phyloP scores from a whole-genome alignment of 2,888 invertebrate species.

The Eurytoma adleriae region DNA sequence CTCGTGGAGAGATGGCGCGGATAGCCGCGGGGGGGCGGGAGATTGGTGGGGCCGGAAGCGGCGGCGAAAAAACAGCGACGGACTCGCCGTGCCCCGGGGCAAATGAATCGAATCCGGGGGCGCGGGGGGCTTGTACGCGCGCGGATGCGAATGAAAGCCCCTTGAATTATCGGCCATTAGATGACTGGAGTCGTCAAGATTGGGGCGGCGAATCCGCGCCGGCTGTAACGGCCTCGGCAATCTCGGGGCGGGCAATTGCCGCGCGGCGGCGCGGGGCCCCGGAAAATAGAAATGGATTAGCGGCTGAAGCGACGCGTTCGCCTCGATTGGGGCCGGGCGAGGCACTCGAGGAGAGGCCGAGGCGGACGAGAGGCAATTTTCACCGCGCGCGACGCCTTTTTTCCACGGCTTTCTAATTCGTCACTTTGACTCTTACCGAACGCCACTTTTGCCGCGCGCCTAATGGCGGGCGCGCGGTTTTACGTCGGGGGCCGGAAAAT shows the following conservation, averaged over 20 bases:
- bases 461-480: not conserved
- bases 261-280: constrained; percentile 17
- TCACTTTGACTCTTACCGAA: constrained; percentile 18
- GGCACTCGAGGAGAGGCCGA: constrained; percentile 10
- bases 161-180: constrained; percentile 64
- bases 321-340: constrained; percentile 10
- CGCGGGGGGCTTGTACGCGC: not conserved
- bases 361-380: constrained; percentile 43
- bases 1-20: no score
- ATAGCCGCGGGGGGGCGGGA: no score
- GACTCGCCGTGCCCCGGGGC: constrained; percentile 18
- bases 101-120: constrained; percentile 58
- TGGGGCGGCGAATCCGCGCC: constrained; percentile 40
- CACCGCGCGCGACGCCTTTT: not conserved
- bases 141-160: constrained; percentile 47
- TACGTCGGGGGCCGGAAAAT: not conserved
- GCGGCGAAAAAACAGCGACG: no score
- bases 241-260: constrained; percentile 42
- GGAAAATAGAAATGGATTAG: constrained; percentile 59
- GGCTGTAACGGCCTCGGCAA: constrained; percentile 47
- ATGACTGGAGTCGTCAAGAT: constrained; percentile 61
- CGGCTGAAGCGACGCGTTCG: constrained; percentile 43
- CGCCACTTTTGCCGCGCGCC: not conserved
- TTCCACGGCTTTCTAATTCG: not conserved
- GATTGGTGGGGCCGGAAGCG: no score